phyloP scores from a whole-genome alignment of 2,113 vertebrate species.

The Saccopteryx bilineata region DNA sequence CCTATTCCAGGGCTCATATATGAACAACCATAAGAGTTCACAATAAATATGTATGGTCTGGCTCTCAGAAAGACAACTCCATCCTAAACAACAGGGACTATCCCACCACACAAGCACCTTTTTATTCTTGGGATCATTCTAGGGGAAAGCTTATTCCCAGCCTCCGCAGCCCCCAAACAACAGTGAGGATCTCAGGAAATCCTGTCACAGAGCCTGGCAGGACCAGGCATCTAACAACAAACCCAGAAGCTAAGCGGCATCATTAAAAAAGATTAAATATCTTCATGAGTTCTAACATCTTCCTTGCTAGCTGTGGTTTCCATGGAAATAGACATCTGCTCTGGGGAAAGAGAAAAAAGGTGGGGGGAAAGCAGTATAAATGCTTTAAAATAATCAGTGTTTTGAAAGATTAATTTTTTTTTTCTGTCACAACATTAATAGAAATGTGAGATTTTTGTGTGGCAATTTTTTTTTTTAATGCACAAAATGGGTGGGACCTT shows the following conservation, averaged over 20 bases:
- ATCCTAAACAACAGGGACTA: constrained; percentile 16
- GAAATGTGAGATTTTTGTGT: constrained; percentile 79
- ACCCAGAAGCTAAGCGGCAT: constrained; percentile 68
- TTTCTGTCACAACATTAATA: constrained; percentile 88
- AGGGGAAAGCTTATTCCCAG: neutral
- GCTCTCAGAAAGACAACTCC: constrained; percentile 3
- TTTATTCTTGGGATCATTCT: constrained; percentile 33
- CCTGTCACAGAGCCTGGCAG: neutral
- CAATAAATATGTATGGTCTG: constrained; percentile 76
- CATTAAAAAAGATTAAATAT: constrained; percentile 77
- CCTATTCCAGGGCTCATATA: neutral
- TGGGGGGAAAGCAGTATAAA: constrained; percentile 74
- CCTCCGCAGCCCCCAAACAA: neutral
- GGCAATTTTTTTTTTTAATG: constrained; percentile 58
- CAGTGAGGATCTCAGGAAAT: neutral
- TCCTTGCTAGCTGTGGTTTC: constrained; percentile 86
- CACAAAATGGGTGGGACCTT: constrained; percentile 41
- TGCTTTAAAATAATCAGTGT: constrained; percentile 88
- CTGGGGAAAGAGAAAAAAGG: constrained; percentile 70
- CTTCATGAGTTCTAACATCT: constrained; percentile 85
- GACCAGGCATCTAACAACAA: constrained; percentile 53
- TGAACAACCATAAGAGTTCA: neutral
- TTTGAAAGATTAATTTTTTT: constrained; percentile 86
- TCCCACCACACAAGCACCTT: neutral
- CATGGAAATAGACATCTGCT: constrained; percentile 91